These are phyloP conservation scores for Petrosia ficiformis DNA, from an alignment of 37 sponge, comb jelly and placozoan species.

Conservation along the genomic window DNA sequence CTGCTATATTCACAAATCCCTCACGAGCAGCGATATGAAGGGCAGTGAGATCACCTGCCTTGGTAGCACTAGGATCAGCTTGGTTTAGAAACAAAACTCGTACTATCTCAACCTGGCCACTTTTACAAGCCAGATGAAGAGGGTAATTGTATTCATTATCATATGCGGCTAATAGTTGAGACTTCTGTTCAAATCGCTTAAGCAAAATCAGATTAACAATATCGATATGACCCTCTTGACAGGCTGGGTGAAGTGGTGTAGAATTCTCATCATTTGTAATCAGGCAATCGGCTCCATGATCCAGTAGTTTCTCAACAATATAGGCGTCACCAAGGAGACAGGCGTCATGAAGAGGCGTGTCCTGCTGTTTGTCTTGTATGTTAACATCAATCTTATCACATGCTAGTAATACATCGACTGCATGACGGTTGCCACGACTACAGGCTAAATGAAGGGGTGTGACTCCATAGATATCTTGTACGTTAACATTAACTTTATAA, in stretches of 20 bases:
- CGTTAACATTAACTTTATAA: background rate
- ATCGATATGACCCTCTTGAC: constrained; percentile 70
- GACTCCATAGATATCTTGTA: constrained; percentile 51
- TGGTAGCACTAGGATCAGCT: constrained; percentile 40
- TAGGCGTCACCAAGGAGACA: constrained; percentile 53
- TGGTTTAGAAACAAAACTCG: constrained; percentile 41
- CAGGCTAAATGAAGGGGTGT: constrained; percentile 85
- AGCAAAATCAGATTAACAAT: constrained; percentile 56
- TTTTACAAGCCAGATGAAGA: constrained; percentile 82
- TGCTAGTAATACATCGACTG: constrained; percentile 51
- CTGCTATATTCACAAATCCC: constrained; percentile 66
- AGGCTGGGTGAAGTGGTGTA: constrained; percentile 62
- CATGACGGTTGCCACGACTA: constrained; percentile 57
- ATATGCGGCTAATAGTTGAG: constrained; percentile 12
- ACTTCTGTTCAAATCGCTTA: constrained; percentile 5
- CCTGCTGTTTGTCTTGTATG: constrained; percentile 51
- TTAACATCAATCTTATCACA: constrained; percentile 7
- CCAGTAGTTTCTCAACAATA: constrained; percentile 64
- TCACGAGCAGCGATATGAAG: constrained; percentile 85
- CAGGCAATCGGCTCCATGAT: constrained; percentile 13
- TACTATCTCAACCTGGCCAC: constrained; percentile 67
- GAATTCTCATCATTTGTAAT: constrained; percentile 28
- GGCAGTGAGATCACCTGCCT: constrained; percentile 48
- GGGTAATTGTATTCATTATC: constrained; percentile 69
- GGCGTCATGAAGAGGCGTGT: constrained; percentile 85